Evolutionary conservation across 2,888 invertebrate genomes (phyloP).

Genomic region (Mimas tiliae): DNA sequence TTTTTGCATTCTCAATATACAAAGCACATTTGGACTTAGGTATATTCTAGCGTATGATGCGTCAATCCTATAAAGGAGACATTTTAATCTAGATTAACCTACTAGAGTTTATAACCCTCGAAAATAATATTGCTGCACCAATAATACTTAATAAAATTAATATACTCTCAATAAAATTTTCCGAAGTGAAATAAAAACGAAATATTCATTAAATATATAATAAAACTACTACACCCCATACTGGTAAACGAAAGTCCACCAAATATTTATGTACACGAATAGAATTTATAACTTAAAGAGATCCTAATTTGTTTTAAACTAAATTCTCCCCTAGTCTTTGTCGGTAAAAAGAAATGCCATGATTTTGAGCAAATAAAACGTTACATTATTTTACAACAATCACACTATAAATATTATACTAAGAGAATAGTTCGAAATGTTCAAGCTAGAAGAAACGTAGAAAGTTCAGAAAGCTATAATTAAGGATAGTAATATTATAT

Average conservation of each 20-base stretch:
- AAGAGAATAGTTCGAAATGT: conserved; percentile 25
- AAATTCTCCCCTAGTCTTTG: conserved; percentile 59
- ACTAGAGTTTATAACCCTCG: conserved; percentile 71
- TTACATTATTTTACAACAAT: conserved; percentile 35
- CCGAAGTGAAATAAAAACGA: conserved; percentile 43
- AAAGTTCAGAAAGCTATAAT: conserved; percentile 23
- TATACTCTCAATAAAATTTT: conserved; percentile 31
- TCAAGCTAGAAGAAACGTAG: conserved; percentile 21
- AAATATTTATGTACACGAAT: conserved; percentile 43
- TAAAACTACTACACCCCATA: conserved; percentile 1
- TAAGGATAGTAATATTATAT: neutral
- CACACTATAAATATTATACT: conserved; percentile 27
- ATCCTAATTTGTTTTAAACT: conserved; percentile 59
- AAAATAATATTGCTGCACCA: conserved; percentile 67
- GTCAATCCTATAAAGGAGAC: conserved; percentile 68
- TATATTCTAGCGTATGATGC: conserved; percentile 84
- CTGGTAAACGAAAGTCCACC: conserved; percentile 66
- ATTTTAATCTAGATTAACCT: conserved; percentile 47
- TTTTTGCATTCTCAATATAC: conserved; percentile 70
- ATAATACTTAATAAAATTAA: conserved; percentile 47
- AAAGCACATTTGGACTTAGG: conserved; percentile 81
- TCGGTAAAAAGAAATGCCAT: conserved; percentile 77
- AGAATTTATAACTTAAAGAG: conserved; percentile 52
- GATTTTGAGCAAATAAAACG: conserved; percentile 80
- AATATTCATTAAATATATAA: conserved; percentile 32